Evolutionary conservation across 2,888 invertebrate genomes (phyloP).

Genomic region (Sphaerophoria taeniata): DNA sequence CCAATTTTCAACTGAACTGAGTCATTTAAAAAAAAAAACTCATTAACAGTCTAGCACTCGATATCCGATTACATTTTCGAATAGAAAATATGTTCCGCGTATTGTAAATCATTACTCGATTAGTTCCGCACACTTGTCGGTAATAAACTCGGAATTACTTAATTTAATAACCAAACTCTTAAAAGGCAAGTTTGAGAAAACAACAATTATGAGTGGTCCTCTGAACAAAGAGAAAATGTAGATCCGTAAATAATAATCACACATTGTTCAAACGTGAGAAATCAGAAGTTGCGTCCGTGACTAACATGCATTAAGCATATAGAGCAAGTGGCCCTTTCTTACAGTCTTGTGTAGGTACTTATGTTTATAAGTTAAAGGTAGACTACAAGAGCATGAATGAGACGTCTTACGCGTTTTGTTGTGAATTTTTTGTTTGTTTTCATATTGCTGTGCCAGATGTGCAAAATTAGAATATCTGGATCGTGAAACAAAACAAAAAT

Average conservation of each 20-base stretch:
- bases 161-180: conserved; percentile 58
- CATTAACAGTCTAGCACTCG: conserved; percentile 26
- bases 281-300: conserved; percentile 69
- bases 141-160: conserved; percentile 62
- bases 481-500: neutral
- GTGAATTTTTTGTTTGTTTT: conserved; percentile 24
- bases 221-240: conserved; percentile 29
- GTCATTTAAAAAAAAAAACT: conserved; percentile 27
- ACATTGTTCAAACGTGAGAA: conserved; percentile 68
- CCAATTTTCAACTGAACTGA: too few relatives aligned
- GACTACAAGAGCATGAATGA: too few relatives aligned
- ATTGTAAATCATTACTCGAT: conserved; percentile 54
- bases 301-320: conserved; percentile 60
- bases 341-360: conserved; percentile 1
- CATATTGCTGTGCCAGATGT: conserved; percentile 58
- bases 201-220: conserved; percentile 31
- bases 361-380: conserved; percentile 31
- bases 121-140: conserved; percentile 72
- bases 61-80: conserved; percentile 27
- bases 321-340: conserved; percentile 63
- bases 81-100: conserved; percentile 44
- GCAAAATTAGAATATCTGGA: conserved; percentile 48
- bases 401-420: conserved; percentile 46
- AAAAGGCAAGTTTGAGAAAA: conserved; percentile 40
- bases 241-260: conserved; percentile 28